Base-by-base conservation (phyloP, 2,113 vertebrate genomes). In the Agelaius phoeniceus region DNA sequence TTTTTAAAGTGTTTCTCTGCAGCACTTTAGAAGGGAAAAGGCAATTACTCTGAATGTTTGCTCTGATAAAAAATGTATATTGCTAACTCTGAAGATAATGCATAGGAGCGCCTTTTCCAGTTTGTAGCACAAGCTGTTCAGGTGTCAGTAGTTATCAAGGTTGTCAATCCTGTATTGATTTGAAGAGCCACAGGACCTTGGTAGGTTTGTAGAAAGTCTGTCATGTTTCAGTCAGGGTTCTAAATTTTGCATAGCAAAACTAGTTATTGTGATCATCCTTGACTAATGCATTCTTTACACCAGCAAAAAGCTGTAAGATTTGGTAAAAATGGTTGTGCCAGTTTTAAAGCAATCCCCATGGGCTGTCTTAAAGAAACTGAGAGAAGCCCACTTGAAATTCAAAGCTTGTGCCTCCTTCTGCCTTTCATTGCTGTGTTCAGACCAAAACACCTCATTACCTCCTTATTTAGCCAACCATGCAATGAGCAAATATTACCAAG, bases 201-300 rank as follows among this genome's bases (percentile, higher is more conserved):
- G 72, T 30, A 55, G 63, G 7, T 65, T 92, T 96, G 94, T 84
- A 91, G n/a, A 87, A 94, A 93, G 59, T 72, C 67, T 61, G 17
- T 94, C 89, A 18, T 77, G 73, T 94, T 93, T 96, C 73, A 84
- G 43, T 71, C 63, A 81, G n/a, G 35, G 13, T 43, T 94, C 74
- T 91, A 79, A 79, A 54, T 86, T 62, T 88, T 96, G 89, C 84
- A 69, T 72, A 39, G 28, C 46, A 82, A 76, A 97, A 66, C 27
- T 84, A 3, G 26, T 93, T 90, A 84, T 16, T 86, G 54, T 71
- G 35, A 48, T 83, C 44, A 39, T 93, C 78, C 89, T 63, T 94
- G 63, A 41, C 43, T 87, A 97, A 96, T 91, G 69, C 44, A 46
- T 95, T 95, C 74, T 87, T 95, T 69, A 88, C 63, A 75, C 19